phyloP scores from a whole-genome alignment of 2,797 vertebrate genomes.

The Scolopax rusticola region DNA sequence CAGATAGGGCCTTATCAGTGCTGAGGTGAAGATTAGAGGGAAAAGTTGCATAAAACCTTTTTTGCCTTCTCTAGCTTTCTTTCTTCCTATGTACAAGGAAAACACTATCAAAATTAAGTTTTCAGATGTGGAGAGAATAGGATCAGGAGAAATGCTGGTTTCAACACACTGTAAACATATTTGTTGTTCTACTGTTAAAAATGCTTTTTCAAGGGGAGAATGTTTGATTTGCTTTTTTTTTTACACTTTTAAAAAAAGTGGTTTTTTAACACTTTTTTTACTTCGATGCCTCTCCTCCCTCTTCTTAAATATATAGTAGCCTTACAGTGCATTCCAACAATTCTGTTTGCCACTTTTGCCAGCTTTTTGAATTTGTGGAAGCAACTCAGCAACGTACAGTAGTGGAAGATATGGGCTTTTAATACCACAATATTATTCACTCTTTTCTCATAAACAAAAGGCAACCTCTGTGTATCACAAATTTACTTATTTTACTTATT shows the following conservation, averaged over 20 bases:
- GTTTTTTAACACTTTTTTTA: not conserved
- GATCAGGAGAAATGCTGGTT: not conserved
- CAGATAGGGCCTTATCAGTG: not conserved
- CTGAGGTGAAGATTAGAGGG: not conserved
- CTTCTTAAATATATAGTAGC: not conserved
- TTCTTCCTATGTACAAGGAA: not conserved
- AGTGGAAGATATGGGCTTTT: not conserved
- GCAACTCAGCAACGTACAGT: not conserved
- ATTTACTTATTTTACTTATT: not conserved
- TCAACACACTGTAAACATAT: not conserved
- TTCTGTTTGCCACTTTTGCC: not conserved
- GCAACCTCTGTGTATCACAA: not conserved
- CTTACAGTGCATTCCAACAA: not conserved
- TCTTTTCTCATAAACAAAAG: not conserved
- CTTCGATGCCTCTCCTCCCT: not conserved
- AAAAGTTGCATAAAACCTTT: not conserved
- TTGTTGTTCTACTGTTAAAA: not conserved
- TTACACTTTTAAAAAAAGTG: too few relatives aligned
- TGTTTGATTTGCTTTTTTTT: not conserved
- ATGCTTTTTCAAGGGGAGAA: not conserved
- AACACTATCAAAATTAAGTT: not conserved
- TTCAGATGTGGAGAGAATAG: not conserved
- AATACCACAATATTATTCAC: not conserved
- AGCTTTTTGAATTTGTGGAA: not conserved
- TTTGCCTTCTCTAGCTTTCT: not conserved